These are phyloP conservation scores for Melopsittacus undulatus DNA, from an alignment of 2,797 vertebrate genomes.

Conservation along the genomic window DNA sequence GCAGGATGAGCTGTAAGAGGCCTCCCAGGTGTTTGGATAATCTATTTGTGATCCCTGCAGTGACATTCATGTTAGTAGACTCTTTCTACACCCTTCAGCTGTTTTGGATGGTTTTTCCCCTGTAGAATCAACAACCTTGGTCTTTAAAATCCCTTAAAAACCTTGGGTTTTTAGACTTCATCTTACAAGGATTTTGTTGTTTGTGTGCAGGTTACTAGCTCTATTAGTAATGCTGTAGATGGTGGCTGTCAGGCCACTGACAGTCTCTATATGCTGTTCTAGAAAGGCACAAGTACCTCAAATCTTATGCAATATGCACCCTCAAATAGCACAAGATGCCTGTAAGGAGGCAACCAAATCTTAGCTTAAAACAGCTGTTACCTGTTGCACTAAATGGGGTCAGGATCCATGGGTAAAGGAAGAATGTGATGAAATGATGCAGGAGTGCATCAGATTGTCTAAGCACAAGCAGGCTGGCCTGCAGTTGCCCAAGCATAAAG, in stretches of 20 bases:
- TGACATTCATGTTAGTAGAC: neutral
- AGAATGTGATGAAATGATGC: neutral
- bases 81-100: neutral
- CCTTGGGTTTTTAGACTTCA: neutral
- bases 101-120: neutral
- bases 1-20: neutral
- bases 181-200: neutral
- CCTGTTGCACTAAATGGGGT: no score
- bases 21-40: neutral
- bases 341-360: fast-evolving
- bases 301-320: no score
- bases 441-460: neutral
- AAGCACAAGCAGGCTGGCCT: neutral
- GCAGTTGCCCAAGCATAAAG: neutral
- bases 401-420: neutral
- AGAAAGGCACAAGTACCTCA: neutral
- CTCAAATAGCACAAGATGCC: neutral
- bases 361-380: fast-evolving
- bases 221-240: fast-evolving
- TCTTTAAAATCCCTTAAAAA: neutral
- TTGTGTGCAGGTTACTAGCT: neutral
- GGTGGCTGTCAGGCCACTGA: neutral
- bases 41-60: neutral
- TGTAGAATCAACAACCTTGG: neutral
- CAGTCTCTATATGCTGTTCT: neutral